Evolutionary conservation across 2,113 vertebrate species (phyloP).

Genomic region (Mormyrus lacerda): DNA sequence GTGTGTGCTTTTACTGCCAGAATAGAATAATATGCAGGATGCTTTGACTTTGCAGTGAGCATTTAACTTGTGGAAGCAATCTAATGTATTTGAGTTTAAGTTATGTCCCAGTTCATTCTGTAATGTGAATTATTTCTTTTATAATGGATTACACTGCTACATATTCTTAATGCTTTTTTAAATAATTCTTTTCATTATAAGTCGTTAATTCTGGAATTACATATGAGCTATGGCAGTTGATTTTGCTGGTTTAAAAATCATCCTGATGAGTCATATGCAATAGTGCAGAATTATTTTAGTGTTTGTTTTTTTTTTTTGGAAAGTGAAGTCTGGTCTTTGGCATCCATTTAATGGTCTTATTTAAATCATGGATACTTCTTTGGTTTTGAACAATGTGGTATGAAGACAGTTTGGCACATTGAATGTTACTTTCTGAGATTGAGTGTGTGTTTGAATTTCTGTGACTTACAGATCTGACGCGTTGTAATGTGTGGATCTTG

Average conservation of each 20-base stretch:
- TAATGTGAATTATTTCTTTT: background rate
- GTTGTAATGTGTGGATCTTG: conserved; percentile 95
- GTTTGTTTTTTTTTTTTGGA: background rate
- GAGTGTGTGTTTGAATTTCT: background rate
- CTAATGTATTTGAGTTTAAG: background rate
- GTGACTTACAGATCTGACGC: conserved; percentile 73
- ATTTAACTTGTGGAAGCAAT: background rate
- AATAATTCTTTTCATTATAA: background rate
- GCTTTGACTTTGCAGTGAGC: background rate
- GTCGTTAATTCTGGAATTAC: background rate
- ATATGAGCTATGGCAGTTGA: background rate
- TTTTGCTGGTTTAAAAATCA: background rate
- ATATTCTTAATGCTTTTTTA: background rate
- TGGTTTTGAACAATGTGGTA: background rate
- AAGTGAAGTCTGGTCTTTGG: background rate
- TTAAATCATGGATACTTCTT: background rate
- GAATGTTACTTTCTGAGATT: background rate
- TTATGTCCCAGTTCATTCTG: background rate
- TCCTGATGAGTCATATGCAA: background rate
- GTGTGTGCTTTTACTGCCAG: background rate
- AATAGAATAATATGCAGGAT: background rate
- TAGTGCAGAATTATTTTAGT: background rate
- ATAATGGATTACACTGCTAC: background rate
- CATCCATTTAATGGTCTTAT: background rate
- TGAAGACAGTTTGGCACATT: background rate